Evolutionary conservation across 2,888 invertebrate species (phyloP), one percentile per base, ranked within the genome.

Genomic region (Microctonus aethiopoides): DNA sequence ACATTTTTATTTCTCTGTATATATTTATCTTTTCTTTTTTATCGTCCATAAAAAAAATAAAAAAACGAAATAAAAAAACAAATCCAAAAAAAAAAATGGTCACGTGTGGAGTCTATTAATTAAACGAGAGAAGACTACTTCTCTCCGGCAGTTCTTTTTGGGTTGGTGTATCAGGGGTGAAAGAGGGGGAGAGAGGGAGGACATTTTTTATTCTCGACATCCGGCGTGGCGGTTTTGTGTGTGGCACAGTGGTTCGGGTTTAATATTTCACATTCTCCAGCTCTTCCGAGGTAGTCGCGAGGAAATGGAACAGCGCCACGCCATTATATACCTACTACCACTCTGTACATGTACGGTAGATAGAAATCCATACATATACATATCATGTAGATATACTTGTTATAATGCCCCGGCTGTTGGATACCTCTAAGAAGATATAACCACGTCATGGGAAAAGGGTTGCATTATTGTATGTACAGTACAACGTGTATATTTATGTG

Each of bases 161-260:
- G 39, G 65, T 54, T 39, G 22, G 39, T 56, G 32, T 56, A 65
- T 65, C 56, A 56, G 65, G 56, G 46, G 36, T 29, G 46, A 1
- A 36, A 10, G 10, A 10, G 36, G 10, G 10, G 65, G 65, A n/a
- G n/a, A n/a, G n/a, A n/a, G n/a, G n/a, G n/a, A n/a, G n/a, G n/a
- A n/a, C 65, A 65, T 65, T 65, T 65, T 65, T 65, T 65, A 65
- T 65, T 65, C 65, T 56, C 65, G 36, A 65, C 65, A 65, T 65
- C 65, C 65, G 65, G 65, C 56, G 54, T n/a, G n/a, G 65, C 65
- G 56, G 65, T 65, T 65, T 29, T 64, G 51, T 65, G 29, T 64
- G 51, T 36, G 36, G 39, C 56, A 36, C 39, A 36, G 56, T 56
- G 29, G 29, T 65, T 32, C 34, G 65, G 56, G 62, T 65, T 65